phyloP scores from a whole-genome alignment of 2,797 vertebrate genomes.

The Austrolebias charrua region DNA sequence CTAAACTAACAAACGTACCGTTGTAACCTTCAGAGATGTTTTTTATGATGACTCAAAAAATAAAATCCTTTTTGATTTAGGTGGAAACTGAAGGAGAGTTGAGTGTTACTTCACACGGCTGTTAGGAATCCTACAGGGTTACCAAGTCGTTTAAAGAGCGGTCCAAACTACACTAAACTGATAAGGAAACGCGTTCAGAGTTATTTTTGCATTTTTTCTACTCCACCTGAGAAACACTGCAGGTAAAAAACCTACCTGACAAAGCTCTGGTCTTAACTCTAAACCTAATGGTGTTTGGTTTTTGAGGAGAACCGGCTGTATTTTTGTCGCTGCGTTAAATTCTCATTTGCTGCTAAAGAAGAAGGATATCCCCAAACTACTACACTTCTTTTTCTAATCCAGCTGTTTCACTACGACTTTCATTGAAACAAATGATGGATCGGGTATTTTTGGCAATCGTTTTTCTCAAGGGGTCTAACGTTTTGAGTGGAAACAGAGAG shows the following conservation, averaged over 20 bases:
- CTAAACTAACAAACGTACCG: no score
- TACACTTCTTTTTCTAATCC: slow-evolving; percentile 1
- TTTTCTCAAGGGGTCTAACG: slow-evolving; percentile 20
- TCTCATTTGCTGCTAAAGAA: slow-evolving; percentile 3
- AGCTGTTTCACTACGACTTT: slow-evolving; percentile 1
- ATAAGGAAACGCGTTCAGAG: slow-evolving; percentile 5
- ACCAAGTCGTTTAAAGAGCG: neutral
- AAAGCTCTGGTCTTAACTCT: slow-evolving; percentile 17
- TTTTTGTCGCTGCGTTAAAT: slow-evolving; percentile 4
- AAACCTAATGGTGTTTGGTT: slow-evolving; percentile 1
- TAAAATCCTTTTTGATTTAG: neutral
- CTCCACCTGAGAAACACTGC: slow-evolving; percentile 57
- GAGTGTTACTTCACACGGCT: neutral
- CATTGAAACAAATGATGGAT: slow-evolving; percentile 4
- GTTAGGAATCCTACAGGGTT: slow-evolving; percentile 2
- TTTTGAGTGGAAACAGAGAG: slow-evolving; percentile 39
- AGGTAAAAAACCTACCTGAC: slow-evolving; percentile 48
- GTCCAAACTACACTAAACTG: slow-evolving; percentile 1
- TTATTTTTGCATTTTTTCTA: slow-evolving; percentile 17
- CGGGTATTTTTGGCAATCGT: slow-evolving; percentile 31
- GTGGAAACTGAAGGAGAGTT: neutral
- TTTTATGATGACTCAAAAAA: neutral
- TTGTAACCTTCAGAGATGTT: neutral
- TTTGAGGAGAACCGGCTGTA: neutral
- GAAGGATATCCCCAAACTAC: neutral